These are phyloP conservation scores for Centruroides vittatus DNA, from an alignment of 1,140 invertebrate genomes.

Conservation along the genomic window DNA sequence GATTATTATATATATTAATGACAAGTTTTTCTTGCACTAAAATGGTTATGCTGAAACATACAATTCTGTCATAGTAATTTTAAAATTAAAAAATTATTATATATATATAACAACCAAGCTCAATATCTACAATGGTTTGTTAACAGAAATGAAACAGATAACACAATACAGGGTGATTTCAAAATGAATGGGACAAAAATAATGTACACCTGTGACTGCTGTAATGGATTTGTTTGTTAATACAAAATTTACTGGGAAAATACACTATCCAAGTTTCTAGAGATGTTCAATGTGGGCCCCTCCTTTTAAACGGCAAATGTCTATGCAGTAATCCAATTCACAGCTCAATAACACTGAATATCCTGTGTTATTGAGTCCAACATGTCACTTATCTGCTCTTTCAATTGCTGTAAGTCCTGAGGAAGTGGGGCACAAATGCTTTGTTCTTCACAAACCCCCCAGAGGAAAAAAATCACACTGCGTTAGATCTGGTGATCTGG, in stretches of 20 bases:
- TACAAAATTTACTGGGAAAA: neutral
- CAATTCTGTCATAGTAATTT: too few species aligned
- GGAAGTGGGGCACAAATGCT: conserved; percentile 17
- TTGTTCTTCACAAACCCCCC: conserved; percentile 29
- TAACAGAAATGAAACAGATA: too few species aligned
- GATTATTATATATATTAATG: too few species aligned
- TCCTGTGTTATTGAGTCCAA: neutral
- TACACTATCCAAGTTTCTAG: neutral
- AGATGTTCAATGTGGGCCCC: neutral
- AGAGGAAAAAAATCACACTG: conserved; percentile 30
- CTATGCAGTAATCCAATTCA: neutral
- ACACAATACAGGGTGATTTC: too few species aligned
- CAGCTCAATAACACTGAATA: too few species aligned
- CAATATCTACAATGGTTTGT: too few species aligned
- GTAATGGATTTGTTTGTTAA: neutral
- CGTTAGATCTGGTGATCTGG: conserved; percentile 29
- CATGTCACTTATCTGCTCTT: conserved; percentile 1
- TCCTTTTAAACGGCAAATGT: neutral
- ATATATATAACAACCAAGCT: too few species aligned
- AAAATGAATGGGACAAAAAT: too few species aligned
- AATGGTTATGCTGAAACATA: too few species aligned
- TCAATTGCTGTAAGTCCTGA: conserved; percentile 1
- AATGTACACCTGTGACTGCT: too few species aligned
- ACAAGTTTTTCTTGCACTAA: too few species aligned
- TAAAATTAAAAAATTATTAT: too few species aligned